Percentiles rank a stretch among this genome's conserved stretches.
Conservation (phyloP, 2,113 vertebrate genomes). For the Harpagus bidentatus region DNA sequence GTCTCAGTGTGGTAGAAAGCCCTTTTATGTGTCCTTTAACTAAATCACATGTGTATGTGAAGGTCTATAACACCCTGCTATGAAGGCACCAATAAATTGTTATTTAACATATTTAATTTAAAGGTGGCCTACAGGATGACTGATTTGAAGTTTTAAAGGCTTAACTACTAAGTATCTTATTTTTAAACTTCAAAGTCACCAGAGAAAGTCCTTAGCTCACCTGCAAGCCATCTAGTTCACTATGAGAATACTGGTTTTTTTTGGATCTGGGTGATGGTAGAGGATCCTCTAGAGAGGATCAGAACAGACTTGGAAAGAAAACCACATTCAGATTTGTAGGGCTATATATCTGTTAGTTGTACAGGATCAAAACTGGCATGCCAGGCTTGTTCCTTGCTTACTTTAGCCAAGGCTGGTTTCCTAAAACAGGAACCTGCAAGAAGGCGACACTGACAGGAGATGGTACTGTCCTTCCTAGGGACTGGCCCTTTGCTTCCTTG, state of each 20-base stretch:
- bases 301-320: not conserved
- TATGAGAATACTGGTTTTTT: accelerated
- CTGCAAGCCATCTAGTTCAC: no score
- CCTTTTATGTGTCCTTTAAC: not conserved
- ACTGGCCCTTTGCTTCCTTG: not conserved
- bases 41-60: not conserved
- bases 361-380: not conserved
- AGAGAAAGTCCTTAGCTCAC: not conserved
- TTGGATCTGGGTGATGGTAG: not conserved
- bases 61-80: not conserved
- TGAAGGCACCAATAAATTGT: not conserved
- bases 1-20: not conserved
- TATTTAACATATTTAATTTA: not conserved
- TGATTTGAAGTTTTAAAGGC: not conserved
- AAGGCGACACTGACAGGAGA: not conserved
- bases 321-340: not conserved
- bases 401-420: not conserved
- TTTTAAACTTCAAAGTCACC: not conserved
- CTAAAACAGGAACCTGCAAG: not conserved
- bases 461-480: not conserved
- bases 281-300: not conserved
- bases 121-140: not conserved
- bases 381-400: not conserved
- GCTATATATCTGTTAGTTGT: not conserved
- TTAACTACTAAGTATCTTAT: not conserved